These are phyloP conservation scores for Moxostoma hubbsi DNA, from an alignment of 2,797 vertebrate genomes.

Conservation along the genomic window DNA sequence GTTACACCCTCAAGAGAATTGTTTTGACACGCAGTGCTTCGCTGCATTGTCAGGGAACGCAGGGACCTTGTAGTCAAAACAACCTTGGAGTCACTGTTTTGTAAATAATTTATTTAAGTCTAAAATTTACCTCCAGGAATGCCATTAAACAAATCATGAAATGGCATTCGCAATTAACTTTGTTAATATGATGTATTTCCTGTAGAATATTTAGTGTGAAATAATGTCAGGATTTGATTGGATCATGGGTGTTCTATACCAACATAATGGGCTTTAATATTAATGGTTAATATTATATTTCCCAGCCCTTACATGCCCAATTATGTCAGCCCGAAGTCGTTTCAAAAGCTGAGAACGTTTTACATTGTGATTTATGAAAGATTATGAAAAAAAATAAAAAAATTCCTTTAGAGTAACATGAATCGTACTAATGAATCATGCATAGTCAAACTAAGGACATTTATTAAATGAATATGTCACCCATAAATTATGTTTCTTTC, in stretches of 20 bases:
- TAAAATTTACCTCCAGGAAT: not conserved
- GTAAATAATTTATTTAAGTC: not conserved
- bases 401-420: too few relatives aligned
- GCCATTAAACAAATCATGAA: not conserved
- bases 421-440: too few relatives aligned
- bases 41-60: not conserved
- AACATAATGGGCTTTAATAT: not conserved
- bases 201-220: not conserved
- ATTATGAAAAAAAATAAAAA: too few relatives aligned
- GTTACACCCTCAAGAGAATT: conserved; percentile 4
- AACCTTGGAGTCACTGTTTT: not conserved
- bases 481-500: too few relatives aligned
- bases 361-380: not conserved
- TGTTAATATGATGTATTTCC: not conserved
- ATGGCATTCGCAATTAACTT: too few relatives aligned
- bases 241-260: not conserved
- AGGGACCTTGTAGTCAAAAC: not conserved
- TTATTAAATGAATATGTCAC: too few relatives aligned
- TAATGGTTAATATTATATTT: not conserved
- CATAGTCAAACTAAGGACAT: too few relatives aligned
- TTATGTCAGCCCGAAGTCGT: not conserved
- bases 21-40: not conserved
- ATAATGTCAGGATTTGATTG: not conserved
- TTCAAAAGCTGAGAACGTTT: not conserved
- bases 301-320: too few relatives aligned